Evolutionary conservation across 2,888 invertebrate genomes (phyloP), one percentile per base, ranked within the genome.

Genomic region (Nephrocerus scutellatus): DNA sequence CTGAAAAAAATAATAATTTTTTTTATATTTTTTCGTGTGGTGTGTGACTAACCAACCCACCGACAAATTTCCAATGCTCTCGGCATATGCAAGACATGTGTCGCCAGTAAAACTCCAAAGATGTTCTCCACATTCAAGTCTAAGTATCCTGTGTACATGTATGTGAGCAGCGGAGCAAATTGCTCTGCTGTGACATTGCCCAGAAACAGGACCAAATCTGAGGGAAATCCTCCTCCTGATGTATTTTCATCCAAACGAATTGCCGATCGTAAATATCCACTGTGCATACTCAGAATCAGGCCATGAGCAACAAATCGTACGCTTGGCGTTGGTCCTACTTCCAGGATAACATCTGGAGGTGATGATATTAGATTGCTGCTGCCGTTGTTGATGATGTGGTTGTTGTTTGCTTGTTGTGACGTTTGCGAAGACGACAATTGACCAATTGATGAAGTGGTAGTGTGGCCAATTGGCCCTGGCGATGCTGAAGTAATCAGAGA

Each of bases 141-240:
- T 53, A 84, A 63, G 49, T 75, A 78, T 15, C 83, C 83, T 6
- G 82, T 82, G 63, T 83, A 82, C 80, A 84, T 82, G 69, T 80
- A 83, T 15, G 79, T 78, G 22, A 84, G 65, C 5, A 84, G 65
- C 1, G 79, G 77, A 1, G 79, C 78, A 60, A 83, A 83, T 44
- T 76, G 74, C 52, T 76, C 74, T 2, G 75, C 69, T 42, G 74
- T 74, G 5, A 77, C 70, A 57, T 75, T 76, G 39, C 74, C 72
- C 28, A 76, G 66, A 41, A 68, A 68, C 19, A 77, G 66, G 8
- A 64, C 39, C 32, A 60, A 37, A 23, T 63, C 62, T 10, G 41
- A 15, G 8, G 41, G 34, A 20, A 37, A 40, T 19, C 42, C 46
- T 2, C 22, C 18, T 7, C 18, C 51, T 48, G 30, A 41, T 4